Conservation (phyloP, 1,140 invertebrate species). For the Drosophila kanapiae region DNA sequence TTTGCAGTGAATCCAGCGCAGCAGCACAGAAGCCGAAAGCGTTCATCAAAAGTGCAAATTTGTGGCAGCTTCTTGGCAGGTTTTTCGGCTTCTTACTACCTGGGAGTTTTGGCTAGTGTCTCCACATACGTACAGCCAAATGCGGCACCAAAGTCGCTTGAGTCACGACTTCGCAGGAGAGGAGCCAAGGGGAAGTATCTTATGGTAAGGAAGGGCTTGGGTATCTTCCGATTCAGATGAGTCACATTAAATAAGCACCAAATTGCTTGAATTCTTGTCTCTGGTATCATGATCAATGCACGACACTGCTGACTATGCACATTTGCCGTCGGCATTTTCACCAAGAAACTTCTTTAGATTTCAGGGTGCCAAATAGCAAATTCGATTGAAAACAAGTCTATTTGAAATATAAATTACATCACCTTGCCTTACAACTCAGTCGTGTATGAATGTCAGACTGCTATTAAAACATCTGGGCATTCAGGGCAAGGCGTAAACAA, state of each 20-base stretch:
- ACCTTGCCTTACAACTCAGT: background rate
- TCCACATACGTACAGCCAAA: conserved; percentile 19
- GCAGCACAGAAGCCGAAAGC: conserved; percentile 61
- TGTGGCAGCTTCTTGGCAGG: conserved; percentile 59
- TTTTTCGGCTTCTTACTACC: background rate
- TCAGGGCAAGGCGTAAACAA: background rate
- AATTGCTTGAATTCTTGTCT: conserved; percentile 1
- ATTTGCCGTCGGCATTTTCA: conserved; percentile 35
- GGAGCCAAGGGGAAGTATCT: background rate
- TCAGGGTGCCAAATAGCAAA: background rate
- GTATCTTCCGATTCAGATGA: background rate
- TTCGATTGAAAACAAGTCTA: no score
- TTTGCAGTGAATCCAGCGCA: conserved; percentile 35
- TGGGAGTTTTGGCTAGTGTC: conserved; percentile 7
- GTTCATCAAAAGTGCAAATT: conserved; percentile 71
- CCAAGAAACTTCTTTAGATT: background rate
- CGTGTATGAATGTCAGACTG: background rate
- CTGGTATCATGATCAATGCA: background rate
- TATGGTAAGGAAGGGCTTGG: background rate
- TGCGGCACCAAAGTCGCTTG: conserved; percentile 54
- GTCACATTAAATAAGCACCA: conserved; percentile 5
- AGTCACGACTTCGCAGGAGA: conserved; percentile 52
- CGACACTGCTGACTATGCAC: background rate
- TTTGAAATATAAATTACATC: no score
- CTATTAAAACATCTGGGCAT: background rate